A percentile compares a stretch with the other conserved stretches of the same genome.
Evolutionary conservation across 2,113 vertebrate genomes (phyloP).

Genomic region (Cyanoderma ruficeps): DNA sequence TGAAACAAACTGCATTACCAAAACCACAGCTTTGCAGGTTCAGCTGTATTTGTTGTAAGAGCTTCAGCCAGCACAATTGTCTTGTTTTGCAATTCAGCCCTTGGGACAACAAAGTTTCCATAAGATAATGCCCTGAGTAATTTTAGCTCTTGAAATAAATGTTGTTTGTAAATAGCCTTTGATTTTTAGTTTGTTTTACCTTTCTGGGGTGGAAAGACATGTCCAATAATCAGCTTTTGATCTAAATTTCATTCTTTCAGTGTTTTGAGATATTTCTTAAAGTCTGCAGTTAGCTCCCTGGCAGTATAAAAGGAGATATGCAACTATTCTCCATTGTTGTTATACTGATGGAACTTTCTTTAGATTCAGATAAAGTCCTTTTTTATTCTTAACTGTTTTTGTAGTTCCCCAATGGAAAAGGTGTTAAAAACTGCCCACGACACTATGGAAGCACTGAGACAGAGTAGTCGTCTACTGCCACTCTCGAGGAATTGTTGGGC

Average conservation of each 20-base stretch:
- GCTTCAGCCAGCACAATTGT: neutral
- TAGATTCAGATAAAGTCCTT: neutral
- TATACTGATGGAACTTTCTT: neutral
- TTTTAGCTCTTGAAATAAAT: neutral
- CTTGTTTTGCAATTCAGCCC: neutral
- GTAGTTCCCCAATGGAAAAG: constrained; percentile 22
- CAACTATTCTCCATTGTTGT: neutral
- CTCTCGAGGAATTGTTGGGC: constrained; percentile 10
- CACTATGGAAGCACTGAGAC: constrained; percentile 36
- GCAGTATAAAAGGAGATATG: neutral
- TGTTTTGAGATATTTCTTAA: neutral
- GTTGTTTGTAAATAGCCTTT: neutral
- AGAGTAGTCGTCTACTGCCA: neutral
- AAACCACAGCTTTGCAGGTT: neutral
- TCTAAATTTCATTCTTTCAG: neutral
- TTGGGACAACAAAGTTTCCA: neutral
- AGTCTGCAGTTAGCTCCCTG: neutral
- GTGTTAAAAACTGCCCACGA: neutral
- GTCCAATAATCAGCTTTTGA: neutral
- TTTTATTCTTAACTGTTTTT: constrained; percentile 8
- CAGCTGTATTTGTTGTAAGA: neutral
- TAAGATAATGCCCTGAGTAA: neutral
- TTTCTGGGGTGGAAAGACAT: neutral
- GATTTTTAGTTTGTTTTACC: neutral
- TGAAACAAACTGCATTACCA: neutral